These are phyloP conservation scores for Tarsius wallacei DNA, from an alignment of 2,797 vertebrate species.

Conservation along the genomic window DNA sequence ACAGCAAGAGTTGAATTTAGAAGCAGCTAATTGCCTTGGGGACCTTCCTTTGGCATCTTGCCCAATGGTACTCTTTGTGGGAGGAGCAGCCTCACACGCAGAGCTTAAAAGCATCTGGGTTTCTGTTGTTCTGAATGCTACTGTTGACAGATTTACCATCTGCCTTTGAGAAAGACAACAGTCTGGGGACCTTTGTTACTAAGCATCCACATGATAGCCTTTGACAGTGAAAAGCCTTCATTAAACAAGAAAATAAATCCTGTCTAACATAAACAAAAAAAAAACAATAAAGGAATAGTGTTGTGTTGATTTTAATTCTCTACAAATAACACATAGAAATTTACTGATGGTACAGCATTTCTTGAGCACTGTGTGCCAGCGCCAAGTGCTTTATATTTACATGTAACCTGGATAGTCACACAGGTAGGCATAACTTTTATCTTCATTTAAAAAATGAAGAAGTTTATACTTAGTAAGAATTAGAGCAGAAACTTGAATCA, in stretches of 20 bases:
- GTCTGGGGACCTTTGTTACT: slow-evolving; percentile 84
- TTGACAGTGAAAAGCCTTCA: slow-evolving; percentile 83
- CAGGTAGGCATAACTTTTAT: background rate
- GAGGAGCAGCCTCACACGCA: slow-evolving; percentile 86
- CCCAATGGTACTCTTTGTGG: slow-evolving; percentile 86
- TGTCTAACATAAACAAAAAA: slow-evolving; percentile 66
- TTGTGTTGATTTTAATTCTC: slow-evolving; percentile 73
- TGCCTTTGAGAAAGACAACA: slow-evolving; percentile 89
- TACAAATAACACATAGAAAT: slow-evolving; percentile 48
- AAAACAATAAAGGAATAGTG: background rate
- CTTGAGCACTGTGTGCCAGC: background rate
- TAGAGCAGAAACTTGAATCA: background rate
- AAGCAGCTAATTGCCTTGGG: slow-evolving; percentile 90
- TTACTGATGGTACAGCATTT: background rate
- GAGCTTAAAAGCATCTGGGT: slow-evolving; percentile 90
- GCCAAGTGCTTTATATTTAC: background rate
- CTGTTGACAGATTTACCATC: slow-evolving; percentile 91
- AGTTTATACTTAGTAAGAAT: background rate
- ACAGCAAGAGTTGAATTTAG: slow-evolving; percentile 93
- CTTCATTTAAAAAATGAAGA: slow-evolving; percentile 3
- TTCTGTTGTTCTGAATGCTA: slow-evolving; percentile 84
- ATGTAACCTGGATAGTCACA: background rate
- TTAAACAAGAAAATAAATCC: slow-evolving; percentile 75
- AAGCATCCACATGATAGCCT: slow-evolving; percentile 71
- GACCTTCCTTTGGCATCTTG: slow-evolving; percentile 88